Evolutionary conservation across 2,113 vertebrate species (phyloP).

Genomic region (Strigops habroptila): DNA sequence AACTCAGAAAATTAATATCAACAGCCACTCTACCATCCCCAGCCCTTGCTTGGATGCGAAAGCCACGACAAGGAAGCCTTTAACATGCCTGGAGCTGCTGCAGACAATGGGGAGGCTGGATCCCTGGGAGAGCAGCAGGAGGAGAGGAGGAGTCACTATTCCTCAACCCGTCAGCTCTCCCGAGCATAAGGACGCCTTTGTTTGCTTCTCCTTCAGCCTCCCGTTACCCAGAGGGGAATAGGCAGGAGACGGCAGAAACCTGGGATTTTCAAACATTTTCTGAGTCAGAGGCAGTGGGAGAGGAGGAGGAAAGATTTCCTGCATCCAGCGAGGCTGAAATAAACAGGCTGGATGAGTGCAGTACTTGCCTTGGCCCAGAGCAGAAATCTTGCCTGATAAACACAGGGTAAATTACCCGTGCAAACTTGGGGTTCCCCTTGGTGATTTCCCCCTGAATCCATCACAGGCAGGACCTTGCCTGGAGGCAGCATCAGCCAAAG

Average conservation of each 20-base stretch:
- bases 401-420: neutral
- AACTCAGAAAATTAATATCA: neutral
- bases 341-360: neutral
- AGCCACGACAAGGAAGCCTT: neutral
- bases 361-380: neutral
- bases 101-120: conserved; percentile 1
- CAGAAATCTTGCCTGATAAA: neutral
- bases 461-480: neutral
- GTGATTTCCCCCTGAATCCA: neutral
- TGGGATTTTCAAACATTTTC: conserved; percentile 40
- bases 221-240: neutral
- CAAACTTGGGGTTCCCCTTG: neutral
- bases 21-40: neutral
- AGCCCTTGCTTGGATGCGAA: neutral
- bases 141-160: conserved; percentile 15
- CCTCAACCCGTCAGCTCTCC: neutral
- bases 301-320: neutral
- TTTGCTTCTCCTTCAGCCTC: conserved; percentile 31
- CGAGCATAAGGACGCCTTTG: conserved; percentile 37
- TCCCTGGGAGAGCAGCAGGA: neutral
- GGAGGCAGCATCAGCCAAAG: neutral
- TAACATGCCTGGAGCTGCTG: neutral
- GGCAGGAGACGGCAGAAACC: neutral
- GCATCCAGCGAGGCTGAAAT: neutral
- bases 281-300: conserved; percentile 28